Evolutionary conservation across 2,113 vertebrate species (phyloP).

Genomic region (Phrynocephalus versicolor): DNA sequence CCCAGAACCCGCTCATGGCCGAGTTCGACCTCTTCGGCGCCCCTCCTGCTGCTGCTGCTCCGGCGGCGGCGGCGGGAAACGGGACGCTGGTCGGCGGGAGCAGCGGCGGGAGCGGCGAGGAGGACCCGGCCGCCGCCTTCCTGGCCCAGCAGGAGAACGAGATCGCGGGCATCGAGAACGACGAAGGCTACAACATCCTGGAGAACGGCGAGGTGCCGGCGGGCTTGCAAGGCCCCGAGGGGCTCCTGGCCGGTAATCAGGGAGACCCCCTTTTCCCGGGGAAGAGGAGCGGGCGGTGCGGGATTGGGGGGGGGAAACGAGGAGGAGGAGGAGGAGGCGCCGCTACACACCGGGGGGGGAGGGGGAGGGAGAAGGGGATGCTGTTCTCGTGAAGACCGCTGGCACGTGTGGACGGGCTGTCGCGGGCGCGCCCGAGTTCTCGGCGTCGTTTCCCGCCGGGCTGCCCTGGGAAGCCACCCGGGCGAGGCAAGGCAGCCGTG

Average conservation of each 20-base stretch:
- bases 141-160: constrained; percentile 94
- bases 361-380: accelerated
- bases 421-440: neutral
- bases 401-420: neutral
- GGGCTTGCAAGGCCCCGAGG: constrained; percentile 69
- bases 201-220: constrained; percentile 87
- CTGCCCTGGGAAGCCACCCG: no score
- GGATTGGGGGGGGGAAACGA: accelerated
- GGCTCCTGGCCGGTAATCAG: neutral
- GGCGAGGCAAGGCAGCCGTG: no score
- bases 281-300: accelerated
- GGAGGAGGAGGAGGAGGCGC: accelerated
- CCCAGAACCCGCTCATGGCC: constrained; percentile 30
- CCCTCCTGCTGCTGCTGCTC: no score
- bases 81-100: constrained; percentile 73
- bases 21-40: constrained; percentile 43
- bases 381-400: neutral
- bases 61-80: constrained; percentile 61
- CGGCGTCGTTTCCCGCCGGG: accelerated
- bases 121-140: constrained; percentile 93
- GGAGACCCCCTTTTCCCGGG: neutral
- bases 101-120: constrained; percentile 78
- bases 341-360: no score
- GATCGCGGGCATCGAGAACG: constrained; percentile 94
- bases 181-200: constrained; percentile 90